These are phyloP conservation scores for Isaurus tuberculatus DNA, from an alignment of 92 coral and sea anemone genomes.

Conservation along the genomic window DNA sequence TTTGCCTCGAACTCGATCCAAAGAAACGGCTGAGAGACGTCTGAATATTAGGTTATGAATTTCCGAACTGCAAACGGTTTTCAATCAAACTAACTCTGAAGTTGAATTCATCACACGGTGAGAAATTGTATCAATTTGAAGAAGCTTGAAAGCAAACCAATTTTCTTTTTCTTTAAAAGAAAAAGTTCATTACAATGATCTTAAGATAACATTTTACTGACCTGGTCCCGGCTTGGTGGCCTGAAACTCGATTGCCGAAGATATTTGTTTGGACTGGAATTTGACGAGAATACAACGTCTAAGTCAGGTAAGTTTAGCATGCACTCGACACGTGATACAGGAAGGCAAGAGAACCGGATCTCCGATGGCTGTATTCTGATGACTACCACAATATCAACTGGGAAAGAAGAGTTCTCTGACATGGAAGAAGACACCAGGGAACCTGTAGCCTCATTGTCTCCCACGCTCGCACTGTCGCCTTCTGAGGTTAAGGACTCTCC, in stretches of 20 bases:
- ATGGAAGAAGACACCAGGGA: slow-evolving; percentile 94
- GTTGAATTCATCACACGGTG: too few species aligned
- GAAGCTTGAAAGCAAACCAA: too few species aligned
- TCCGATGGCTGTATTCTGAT: slow-evolving; percentile 95
- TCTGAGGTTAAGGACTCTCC: slow-evolving; percentile 70
- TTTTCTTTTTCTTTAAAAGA: not conserved
- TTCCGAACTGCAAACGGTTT: too few species aligned
- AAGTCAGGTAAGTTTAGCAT: slow-evolving; percentile 95
- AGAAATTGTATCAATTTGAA: too few species aligned
- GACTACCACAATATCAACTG: slow-evolving; percentile 96
- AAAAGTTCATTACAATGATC: not conserved
- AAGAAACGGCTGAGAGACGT: too few species aligned
- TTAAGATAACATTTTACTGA: not conserved
- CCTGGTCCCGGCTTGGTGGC: slow-evolving; percentile 50
- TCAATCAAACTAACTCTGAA: too few species aligned
- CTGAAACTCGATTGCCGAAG: slow-evolving; percentile 52
- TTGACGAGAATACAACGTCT: slow-evolving; percentile 94
- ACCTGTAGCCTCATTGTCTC: slow-evolving; percentile 66
- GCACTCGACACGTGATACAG: slow-evolving; percentile 97
- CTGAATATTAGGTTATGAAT: too few species aligned
- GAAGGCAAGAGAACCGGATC: slow-evolving; percentile 93
- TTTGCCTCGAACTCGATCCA: too few species aligned
- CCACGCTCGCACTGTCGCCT: slow-evolving; percentile 81
- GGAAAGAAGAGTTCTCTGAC: slow-evolving; percentile 95
- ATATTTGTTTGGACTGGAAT: slow-evolving; percentile 90